These are phyloP conservation scores for Zootermopsis nevadensis DNA, from an alignment of 2,888 invertebrate species.

Conservation along the genomic window DNA sequence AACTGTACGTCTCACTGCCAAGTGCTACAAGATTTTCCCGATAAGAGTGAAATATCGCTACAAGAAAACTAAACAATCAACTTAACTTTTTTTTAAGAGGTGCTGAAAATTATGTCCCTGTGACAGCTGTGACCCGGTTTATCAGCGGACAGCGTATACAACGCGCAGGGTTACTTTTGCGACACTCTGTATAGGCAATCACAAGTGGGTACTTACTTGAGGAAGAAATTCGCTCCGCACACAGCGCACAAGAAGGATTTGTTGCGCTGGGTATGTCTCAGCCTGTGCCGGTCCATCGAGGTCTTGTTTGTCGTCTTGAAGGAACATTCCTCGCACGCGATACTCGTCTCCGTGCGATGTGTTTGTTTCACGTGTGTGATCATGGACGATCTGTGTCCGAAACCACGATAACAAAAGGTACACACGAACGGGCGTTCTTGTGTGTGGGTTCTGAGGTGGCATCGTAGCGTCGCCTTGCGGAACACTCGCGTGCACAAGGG, in stretches of 20 bases:
- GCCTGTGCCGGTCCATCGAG: slow-evolving; percentile 44
- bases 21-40: too few relatives aligned
- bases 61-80: too few relatives aligned
- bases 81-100: too few relatives aligned
- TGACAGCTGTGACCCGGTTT: too few relatives aligned
- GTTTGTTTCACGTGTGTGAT: slow-evolving; percentile 70
- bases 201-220: slow-evolving; percentile 60
- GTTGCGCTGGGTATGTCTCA: slow-evolving; percentile 52
- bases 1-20: too few relatives aligned
- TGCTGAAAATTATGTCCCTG: too few relatives aligned
- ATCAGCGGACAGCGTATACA: too few relatives aligned
- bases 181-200: too few relatives aligned
- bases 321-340: slow-evolving; percentile 39
- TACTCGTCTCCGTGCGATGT: slow-evolving; percentile 59
- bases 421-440: slow-evolving; percentile 79
- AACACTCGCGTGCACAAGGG: slow-evolving; percentile 75
- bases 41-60: too few relatives aligned
- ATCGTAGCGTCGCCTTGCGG: slow-evolving; percentile 70
- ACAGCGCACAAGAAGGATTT: slow-evolving; percentile 60
- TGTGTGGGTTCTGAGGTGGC: slow-evolving; percentile 70
- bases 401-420: slow-evolving; percentile 70
- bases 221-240: slow-evolving; percentile 61
- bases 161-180: too few relatives aligned
- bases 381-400: slow-evolving; percentile 74
- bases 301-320: slow-evolving; percentile 37